Evolutionary conservation across 2,797 vertebrate species (phyloP).

Genomic region (Pitangus sulphuratus): DNA sequence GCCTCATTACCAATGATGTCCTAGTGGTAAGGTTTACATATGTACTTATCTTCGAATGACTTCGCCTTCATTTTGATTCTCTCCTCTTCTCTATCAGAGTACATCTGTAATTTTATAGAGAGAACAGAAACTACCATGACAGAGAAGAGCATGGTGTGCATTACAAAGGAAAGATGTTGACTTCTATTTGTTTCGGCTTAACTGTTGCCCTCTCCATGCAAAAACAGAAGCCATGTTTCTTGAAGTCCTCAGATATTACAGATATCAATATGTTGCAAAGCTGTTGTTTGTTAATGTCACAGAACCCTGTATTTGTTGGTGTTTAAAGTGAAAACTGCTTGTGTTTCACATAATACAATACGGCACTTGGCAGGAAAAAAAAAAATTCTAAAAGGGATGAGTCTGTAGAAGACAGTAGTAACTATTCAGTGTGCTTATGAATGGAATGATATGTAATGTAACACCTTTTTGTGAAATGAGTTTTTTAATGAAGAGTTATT

Average conservation of each 20-base stretch:
- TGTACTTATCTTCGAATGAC: not conserved
- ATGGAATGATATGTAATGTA: not conserved
- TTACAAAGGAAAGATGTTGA: not conserved
- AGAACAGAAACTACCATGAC: not conserved
- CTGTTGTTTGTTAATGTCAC: not conserved
- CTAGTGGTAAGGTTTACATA: slow-evolving; percentile 79
- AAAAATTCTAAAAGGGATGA: not conserved
- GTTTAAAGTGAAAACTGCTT: not conserved
- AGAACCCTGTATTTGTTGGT: not conserved
- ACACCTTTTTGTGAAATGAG: not conserved
- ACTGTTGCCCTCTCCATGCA: not conserved
- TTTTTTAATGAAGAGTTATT: slow-evolving; percentile 10
- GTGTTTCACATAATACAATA: not conserved
- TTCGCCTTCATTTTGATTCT: not conserved
- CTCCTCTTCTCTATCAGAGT: not conserved
- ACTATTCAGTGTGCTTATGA: not conserved
- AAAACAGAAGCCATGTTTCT: not conserved
- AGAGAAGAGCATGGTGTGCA: not conserved
- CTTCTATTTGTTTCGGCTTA: not conserved
- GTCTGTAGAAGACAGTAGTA: not conserved
- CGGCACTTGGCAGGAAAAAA: not conserved
- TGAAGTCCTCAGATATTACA: not conserved
- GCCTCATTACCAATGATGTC: slow-evolving; percentile 81
- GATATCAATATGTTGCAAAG: not conserved
- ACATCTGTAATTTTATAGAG: not conserved